Percentiles rank a stretch among this genome's conserved stretches.
Evolutionary conservation across 2,113 vertebrate species (phyloP).

Genomic region (Lepus europaeus): DNA sequence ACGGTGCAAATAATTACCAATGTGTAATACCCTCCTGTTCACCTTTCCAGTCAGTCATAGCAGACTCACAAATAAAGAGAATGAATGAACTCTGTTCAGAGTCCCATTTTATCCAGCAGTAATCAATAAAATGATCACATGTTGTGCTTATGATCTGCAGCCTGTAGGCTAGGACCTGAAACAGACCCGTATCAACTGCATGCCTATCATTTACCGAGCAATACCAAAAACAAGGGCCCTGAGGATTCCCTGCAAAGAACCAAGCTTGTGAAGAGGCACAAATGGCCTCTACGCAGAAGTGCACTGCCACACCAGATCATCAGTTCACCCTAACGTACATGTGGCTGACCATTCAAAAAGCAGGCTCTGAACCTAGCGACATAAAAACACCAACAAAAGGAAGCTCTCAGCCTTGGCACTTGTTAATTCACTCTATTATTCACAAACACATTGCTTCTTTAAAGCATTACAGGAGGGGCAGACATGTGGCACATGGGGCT

Average conservation of each 20-base stretch:
- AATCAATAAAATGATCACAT: neutral
- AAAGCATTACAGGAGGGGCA: neutral
- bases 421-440: neutral
- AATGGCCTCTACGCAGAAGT: neutral
- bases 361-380: neutral
- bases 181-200: no score
- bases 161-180: no score
- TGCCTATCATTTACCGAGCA: neutral
- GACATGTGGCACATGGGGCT: no score
- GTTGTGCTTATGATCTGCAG: no score
- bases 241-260: neutral
- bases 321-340: neutral
- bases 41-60: constrained; percentile 1
- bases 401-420: neutral
- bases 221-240: neutral
- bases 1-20: constrained; percentile 2
- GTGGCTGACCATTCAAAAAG: neutral
- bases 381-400: constrained; percentile 36
- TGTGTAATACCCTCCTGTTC: neutral
- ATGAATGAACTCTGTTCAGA: constrained; percentile 35
- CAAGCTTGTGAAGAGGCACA: constrained; percentile 20
- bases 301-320: neutral
- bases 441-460: neutral
- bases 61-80: neutral
- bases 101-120: neutral